Base-by-base conservation (phyloP, 2,797 vertebrate genomes). In the Poecilia wingei region DNA sequence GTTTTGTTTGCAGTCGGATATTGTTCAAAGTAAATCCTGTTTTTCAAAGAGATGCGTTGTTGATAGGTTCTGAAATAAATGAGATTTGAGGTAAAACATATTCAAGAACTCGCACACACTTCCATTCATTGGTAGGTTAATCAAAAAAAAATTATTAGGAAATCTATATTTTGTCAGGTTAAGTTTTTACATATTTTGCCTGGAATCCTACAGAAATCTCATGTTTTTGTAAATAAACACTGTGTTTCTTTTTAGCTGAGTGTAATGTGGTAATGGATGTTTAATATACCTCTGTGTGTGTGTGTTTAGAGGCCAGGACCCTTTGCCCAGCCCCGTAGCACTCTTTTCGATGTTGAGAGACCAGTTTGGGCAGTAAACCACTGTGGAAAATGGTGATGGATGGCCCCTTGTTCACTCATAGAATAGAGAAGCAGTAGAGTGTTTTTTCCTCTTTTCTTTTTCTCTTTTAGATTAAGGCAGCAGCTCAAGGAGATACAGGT, bases 311-410 rank as follows among this genome's bases (percentile, higher is more conserved):
- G 81, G 77, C 82, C 81, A 85, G 51, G 83, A 82, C 49, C 59
- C 79, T 82, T 72, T 80, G 80, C 47, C 72, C 81, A 82, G 83
- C 82, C 81, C 85, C 79, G 74, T 81, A 87, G 80, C 70, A 72
- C 85, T 90, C 80, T 81, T 91, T 89, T 87, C 80, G 86, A 82
- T 85, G 89, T 90, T 84, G 82, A 87, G 86, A 89, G 86, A 86
- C 82, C 84, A 77, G 86, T 93, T 93, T 87, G 86, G 81, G 82
- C 76, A 16, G 87, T 86, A 89, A 90, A 92, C 87, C 84, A 75
- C 83, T 90, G 86, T 90, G 88, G 88, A 92, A 86, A 94, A 91
- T 91, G 82, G 84, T 91, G 89, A 92, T 90, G 84, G 89, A 93
- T 92, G 86, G 82, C 76, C 91, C 87, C 87, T 91, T 93, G 86